phyloP scores from a whole-genome alignment of 1,140 invertebrate genomes.

The Drosophila lacteicornis region DNA sequence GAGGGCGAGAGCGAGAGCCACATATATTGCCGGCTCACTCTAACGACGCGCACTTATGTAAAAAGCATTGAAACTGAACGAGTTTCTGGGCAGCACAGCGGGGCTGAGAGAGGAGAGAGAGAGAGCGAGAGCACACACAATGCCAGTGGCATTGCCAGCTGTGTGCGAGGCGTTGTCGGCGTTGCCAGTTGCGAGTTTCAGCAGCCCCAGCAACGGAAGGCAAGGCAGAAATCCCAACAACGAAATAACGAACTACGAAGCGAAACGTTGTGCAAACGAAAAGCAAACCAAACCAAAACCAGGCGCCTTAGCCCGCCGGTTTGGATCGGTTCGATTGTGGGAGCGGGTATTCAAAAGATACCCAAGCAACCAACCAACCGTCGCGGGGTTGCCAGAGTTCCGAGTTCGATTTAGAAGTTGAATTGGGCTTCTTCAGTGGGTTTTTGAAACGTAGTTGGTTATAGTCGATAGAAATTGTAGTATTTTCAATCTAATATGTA shows the following conservation, averaged over 20 bases:
- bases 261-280: slow-evolving; percentile 71
- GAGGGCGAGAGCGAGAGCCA: slow-evolving; percentile 22
- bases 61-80: slow-evolving; percentile 82
- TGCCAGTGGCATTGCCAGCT: slow-evolving; percentile 62
- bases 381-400: slow-evolving; percentile 52
- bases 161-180: slow-evolving; percentile 10
- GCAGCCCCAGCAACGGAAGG: slow-evolving; percentile 23
- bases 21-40: slow-evolving; percentile 13
- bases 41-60: slow-evolving; percentile 72
- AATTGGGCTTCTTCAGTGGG: slow-evolving; percentile 1
- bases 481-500: no score
- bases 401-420: slow-evolving; percentile 45
- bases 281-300: slow-evolving; percentile 59
- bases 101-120: slow-evolving; percentile 17
- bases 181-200: slow-evolving; percentile 34
- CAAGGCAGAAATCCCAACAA: slow-evolving; percentile 38
- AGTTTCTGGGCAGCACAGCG: slow-evolving; percentile 57
- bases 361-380: slow-evolving; percentile 19
- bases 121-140: slow-evolving; percentile 29
- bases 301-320: slow-evolving; percentile 46
- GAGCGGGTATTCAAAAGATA: slow-evolving; percentile 62
- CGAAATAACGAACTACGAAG: slow-evolving; percentile 52
- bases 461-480: no score
- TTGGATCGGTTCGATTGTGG: slow-evolving; percentile 52
- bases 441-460: background rate